phyloP scores from a whole-genome alignment of 2,888 invertebrate species.

The Zygogramma bicolorata region DNA sequence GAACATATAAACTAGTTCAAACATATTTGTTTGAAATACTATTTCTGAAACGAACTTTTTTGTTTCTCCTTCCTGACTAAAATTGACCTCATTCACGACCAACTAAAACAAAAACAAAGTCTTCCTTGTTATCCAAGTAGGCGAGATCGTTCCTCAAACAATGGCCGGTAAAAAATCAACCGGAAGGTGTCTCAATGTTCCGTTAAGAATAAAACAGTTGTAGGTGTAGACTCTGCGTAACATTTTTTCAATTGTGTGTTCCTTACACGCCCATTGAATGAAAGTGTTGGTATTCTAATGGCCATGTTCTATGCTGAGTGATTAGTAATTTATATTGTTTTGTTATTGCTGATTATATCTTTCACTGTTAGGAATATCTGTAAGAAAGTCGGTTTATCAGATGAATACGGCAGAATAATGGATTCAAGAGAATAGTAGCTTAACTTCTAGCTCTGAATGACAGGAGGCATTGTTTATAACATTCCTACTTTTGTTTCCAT shows the following conservation, averaged over 20 bases:
- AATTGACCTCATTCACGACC: not conserved
- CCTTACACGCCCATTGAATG: slow-evolving; percentile 13
- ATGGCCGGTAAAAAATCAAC: slow-evolving; percentile 2
- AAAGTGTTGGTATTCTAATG: not conserved
- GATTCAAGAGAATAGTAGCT: too few relatives aligned
- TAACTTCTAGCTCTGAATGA: too few relatives aligned
- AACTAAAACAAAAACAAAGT: not conserved
- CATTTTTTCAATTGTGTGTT: not conserved
- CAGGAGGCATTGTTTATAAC: too few relatives aligned
- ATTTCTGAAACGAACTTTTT: too few relatives aligned
- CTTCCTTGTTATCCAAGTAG: not conserved
- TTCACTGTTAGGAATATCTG: not conserved
- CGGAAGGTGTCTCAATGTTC: slow-evolving; percentile 15
- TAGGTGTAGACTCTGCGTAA: slow-evolving; percentile 14
- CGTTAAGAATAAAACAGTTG: slow-evolving; percentile 15
- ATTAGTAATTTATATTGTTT: not conserved
- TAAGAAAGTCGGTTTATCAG: not conserved
- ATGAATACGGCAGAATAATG: too few relatives aligned
- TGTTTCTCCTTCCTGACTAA: not conserved
- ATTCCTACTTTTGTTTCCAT: too few relatives aligned
- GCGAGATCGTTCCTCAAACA: slow-evolving; percentile 3
- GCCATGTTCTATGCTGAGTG: not conserved
- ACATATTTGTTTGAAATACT: too few relatives aligned
- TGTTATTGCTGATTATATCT: not conserved
- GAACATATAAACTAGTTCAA: too few relatives aligned